Evolutionary conservation across 92 coral and sea anemone species (phyloP).

Genomic region (Porites lobata): DNA sequence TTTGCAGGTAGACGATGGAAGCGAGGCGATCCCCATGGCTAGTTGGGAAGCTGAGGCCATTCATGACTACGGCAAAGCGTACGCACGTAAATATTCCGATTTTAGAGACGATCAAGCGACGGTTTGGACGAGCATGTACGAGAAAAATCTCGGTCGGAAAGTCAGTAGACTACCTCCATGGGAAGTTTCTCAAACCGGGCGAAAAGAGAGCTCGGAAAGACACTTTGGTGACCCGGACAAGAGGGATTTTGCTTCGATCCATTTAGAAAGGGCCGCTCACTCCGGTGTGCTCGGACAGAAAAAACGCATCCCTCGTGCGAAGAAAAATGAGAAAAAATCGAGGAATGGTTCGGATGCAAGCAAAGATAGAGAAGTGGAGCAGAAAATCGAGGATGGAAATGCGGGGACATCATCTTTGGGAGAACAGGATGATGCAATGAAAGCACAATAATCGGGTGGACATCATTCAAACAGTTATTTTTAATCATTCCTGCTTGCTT

Average conservation of each 20-base stretch:
- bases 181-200: slow-evolving; percentile 57
- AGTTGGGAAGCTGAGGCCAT: slow-evolving; percentile 77
- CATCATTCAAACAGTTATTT: background rate
- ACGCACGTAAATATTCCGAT: slow-evolving; percentile 81
- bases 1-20: slow-evolving; percentile 12
- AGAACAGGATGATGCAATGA: background rate
- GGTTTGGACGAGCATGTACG: slow-evolving; percentile 94
- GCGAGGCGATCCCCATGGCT: slow-evolving; percentile 54
- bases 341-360: slow-evolving; percentile 26
- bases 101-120: slow-evolving; percentile 91
- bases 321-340: slow-evolving; percentile 48
- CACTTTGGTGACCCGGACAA: slow-evolving; percentile 59
- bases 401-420: slow-evolving; percentile 3
- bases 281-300: slow-evolving; percentile 52
- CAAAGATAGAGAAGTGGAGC: slow-evolving; percentile 3
- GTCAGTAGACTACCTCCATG: slow-evolving; percentile 90
- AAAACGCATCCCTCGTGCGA: slow-evolving; percentile 55
- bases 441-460: background rate
- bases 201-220: slow-evolving; percentile 51
- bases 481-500: background rate
- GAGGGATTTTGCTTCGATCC: slow-evolving; percentile 77
- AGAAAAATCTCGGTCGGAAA: slow-evolving; percentile 87
- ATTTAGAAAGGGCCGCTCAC: slow-evolving; percentile 70
- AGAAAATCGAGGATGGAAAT: background rate
- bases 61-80: slow-evolving; percentile 71